Evolutionary conservation across 2,888 invertebrate genomes (phyloP).

Genomic region (Eudemis profundana): DNA sequence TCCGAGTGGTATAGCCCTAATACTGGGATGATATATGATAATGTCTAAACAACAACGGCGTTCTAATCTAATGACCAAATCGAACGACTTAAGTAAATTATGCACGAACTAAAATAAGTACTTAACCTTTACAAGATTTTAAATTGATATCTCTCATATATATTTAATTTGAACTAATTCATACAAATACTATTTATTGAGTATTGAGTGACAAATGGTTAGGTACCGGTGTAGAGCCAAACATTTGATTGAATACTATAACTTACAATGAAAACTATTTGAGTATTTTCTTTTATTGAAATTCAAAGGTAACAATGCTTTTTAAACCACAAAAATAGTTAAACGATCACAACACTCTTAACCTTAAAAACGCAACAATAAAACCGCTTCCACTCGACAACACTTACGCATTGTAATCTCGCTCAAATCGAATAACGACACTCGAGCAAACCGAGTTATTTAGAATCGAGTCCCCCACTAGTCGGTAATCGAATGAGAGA

Average conservation of each 20-base stretch:
- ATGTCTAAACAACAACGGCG: no score
- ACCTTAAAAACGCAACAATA: conserved; percentile 55
- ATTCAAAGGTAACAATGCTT: conserved; percentile 24
- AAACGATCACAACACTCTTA: conserved; percentile 35
- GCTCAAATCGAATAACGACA: conserved; percentile 79
- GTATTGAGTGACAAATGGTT: no score
- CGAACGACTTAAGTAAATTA: no score
- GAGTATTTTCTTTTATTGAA: conserved; percentile 10
- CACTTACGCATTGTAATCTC: conserved; percentile 78
- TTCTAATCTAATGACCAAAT: no score
- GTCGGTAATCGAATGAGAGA: conserved; percentile 80
- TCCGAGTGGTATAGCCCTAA: no score
- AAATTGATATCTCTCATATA: no score
- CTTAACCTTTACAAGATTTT: no score
- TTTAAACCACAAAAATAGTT: conserved; percentile 21
- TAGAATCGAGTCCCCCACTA: conserved; percentile 73
- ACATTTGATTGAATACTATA: not conserved
- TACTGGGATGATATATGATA: no score
- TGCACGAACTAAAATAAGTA: no score
- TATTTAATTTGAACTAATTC: no score
- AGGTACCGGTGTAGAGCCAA: not conserved
- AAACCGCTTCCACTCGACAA: conserved; percentile 61
- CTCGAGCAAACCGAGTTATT: conserved; percentile 78
- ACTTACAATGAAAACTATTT: not conserved
- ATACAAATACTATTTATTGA: no score